A percentile compares a stretch with the other conserved stretches of the same genome.
phyloP scores from a whole-genome alignment of 2,113 vertebrate species.

The Gallinago paraguaiae region DNA sequence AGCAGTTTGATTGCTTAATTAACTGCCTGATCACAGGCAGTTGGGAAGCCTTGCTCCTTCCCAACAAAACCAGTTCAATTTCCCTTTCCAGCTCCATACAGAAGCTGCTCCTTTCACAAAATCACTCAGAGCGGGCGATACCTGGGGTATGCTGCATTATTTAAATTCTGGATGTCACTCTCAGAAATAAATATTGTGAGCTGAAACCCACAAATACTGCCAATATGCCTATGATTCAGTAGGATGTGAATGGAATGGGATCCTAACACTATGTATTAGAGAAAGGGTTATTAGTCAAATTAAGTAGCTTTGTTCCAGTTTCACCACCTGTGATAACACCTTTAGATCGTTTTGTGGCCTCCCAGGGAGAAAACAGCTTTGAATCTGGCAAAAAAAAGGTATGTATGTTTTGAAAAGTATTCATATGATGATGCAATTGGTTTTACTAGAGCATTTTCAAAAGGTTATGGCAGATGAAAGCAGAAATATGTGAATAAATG shows the following conservation, averaged over 20 bases:
- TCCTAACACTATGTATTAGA: not conserved
- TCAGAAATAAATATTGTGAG: not conserved
- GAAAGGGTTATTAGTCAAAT: not conserved
- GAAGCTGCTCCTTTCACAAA: not conserved
- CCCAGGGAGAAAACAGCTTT: not conserved
- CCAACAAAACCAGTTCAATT: not conserved
- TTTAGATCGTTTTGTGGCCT: not conserved
- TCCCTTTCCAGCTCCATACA: not conserved
- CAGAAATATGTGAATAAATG: not conserved
- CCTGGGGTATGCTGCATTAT: not conserved
- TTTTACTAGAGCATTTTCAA: not conserved
- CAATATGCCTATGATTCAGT: not conserved
- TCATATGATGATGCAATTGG: not conserved
- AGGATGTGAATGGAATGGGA: not conserved
- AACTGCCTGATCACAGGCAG: not conserved
- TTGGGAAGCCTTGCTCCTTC: not conserved
- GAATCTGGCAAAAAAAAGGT: not conserved
- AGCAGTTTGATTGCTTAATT: slow-evolving; percentile 36
- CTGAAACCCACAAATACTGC: not conserved
- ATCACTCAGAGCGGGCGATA: not conserved
- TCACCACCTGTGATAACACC: not conserved
- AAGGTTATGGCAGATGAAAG: not conserved
- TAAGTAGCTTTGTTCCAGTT: not conserved
- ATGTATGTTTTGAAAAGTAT: not conserved
- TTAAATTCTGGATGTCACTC: not conserved